Conservation (phyloP, 2,797 vertebrate species). For the Iguana delicatissima region DNA sequence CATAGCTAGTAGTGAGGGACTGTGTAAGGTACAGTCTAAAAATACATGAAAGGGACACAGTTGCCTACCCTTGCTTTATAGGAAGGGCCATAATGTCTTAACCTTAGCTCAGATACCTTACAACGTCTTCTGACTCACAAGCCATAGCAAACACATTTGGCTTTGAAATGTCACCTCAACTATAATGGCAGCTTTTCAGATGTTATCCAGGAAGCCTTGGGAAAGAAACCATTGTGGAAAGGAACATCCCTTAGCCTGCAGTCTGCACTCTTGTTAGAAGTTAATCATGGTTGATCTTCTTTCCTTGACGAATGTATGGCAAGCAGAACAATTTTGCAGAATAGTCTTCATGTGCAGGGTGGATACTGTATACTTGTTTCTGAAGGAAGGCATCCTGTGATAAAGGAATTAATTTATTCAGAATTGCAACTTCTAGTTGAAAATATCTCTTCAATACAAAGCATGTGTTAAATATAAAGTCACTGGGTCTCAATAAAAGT, state of each 20-base stretch:
- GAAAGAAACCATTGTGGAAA: conserved; percentile 61
- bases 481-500: too few species aligned
- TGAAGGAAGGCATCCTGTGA: not conserved
- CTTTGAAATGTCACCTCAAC: conserved; percentile 44
- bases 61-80: not conserved
- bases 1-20: too few species aligned
- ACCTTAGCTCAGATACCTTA: conserved; percentile 27
- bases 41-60: not conserved
- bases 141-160: conserved; percentile 35
- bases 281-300: conserved; percentile 49
- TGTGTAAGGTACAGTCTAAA: too few species aligned
- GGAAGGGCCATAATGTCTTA: conserved; percentile 3
- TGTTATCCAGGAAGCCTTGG: conserved; percentile 48
- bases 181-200: conserved; percentile 2
- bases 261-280: conserved; percentile 64
- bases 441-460: not conserved
- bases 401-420: not conserved
- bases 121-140: conserved; percentile 43
- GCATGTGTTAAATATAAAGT: not conserved
- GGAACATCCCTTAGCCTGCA: conserved; percentile 56
- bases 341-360: conserved; percentile 3
- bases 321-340: not conserved
- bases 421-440: not conserved
- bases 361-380: not conserved
- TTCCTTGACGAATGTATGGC: not conserved